These are phyloP conservation scores for Bovichtus diacanthus DNA, from an alignment of 2,797 vertebrate species.

Conservation along the genomic window DNA sequence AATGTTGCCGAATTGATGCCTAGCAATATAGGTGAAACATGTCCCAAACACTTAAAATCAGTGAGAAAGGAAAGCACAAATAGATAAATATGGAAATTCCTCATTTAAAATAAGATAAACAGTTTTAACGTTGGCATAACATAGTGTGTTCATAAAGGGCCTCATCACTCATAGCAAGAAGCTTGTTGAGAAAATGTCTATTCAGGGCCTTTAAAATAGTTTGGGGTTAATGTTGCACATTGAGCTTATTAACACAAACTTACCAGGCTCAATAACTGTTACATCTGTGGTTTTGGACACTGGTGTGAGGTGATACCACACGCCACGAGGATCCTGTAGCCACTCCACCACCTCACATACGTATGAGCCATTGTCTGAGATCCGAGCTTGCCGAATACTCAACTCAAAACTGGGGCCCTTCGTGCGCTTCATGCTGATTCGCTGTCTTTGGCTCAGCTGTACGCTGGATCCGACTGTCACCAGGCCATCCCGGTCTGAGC, in stretches of 20 bases:
- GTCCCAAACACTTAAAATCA: neutral
- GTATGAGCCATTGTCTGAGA: slow-evolving; percentile 77
- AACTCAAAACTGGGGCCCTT: slow-evolving; percentile 80
- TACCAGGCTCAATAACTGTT: slow-evolving; percentile 72
- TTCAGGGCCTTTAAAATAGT: neutral
- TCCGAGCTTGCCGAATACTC: slow-evolving; percentile 73
- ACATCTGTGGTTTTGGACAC: slow-evolving; percentile 43
- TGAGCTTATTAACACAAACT: slow-evolving; percentile 16
- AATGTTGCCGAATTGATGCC: neutral
- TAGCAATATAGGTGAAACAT: too few species aligned
- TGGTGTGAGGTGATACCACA: slow-evolving; percentile 73
- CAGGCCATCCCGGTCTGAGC: slow-evolving; percentile 64
- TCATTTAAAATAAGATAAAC: neutral
- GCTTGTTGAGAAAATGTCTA: neutral
- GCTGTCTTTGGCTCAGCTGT: slow-evolving; percentile 46
- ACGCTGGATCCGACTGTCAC: slow-evolving; percentile 60
- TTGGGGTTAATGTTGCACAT: accelerated
- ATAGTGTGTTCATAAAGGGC: neutral
- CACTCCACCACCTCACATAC: slow-evolving; percentile 81
- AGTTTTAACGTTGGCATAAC: neutral
- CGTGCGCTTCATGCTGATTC: slow-evolving; percentile 68
- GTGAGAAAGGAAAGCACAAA: neutral
- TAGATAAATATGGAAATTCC: neutral
- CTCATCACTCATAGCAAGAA: neutral
- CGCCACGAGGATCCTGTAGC: slow-evolving; percentile 74